Evolutionary conservation across 2,888 invertebrate species (phyloP), one percentile per base, ranked within the genome.

Genomic region (Eupithecia centaureata): DNA sequence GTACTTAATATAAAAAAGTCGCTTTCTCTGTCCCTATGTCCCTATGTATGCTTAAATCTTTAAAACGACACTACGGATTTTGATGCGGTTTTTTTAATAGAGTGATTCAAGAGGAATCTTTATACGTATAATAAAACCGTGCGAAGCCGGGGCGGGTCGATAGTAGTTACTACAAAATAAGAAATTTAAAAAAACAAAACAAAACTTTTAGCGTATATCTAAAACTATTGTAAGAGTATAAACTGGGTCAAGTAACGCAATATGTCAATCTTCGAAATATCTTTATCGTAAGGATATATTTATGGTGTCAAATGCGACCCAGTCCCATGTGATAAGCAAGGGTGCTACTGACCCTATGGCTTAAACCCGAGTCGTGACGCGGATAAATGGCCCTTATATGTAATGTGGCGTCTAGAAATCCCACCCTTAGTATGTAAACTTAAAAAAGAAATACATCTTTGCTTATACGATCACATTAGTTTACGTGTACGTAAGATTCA

Each of bases 351-450:
- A 70, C 73, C 63, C 25, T 22, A 33, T 12, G 56, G 32, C 57
- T 33, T 33, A 65, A 66, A 63, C 69, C 68, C 65, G 58, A 67
- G 68, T 65, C 68, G 59, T 38, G 69, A 75, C 67, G 54, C 63
- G 64, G 72, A 75, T 67, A 71, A 73, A 75, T 72, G 63, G 47
- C 63, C 63, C 66, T 69, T 72, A 67, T 67, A 70, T 67, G 61
- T 73, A 67, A 70, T 65, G 60, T 60, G 35, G 70, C 65, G 60
- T 64, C 52, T 62, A 59, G 60, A 63, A 68, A 70, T 65, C 61
- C 63, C 59, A 42, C 35, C 15, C 15, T 2, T 38, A 22, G 52
- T 56, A 18, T 57, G 32, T 18, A 54, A 15, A 33, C 51, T 30
- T 1, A 5, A 27, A 33, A 25, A 66, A 66, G 59, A 30, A 35